Percentiles rank a stretch among this genome's conserved stretches.
Conservation (phyloP, 1,140 invertebrate genomes). For the Bombus terrestris region DNA sequence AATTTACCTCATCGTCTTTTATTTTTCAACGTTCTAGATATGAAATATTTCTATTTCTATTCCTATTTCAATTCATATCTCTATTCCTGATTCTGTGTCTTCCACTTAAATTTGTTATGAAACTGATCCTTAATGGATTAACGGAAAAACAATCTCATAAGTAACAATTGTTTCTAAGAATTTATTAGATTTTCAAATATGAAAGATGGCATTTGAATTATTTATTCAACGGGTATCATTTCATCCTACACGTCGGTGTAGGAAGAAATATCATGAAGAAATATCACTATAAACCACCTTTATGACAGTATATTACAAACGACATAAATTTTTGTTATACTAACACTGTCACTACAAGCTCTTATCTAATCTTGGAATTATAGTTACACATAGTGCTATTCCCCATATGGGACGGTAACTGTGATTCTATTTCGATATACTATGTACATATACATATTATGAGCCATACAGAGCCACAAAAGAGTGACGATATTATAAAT, state of each 20-base stretch:
- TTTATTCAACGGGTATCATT: background rate
- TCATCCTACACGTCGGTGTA: background rate
- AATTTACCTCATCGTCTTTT: no score
- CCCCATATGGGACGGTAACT: background rate
- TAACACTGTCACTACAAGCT: background rate
- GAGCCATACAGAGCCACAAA: background rate
- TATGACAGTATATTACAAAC: background rate
- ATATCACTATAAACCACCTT: background rate
- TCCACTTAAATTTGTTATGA: no score
- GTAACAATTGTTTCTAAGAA: background rate
- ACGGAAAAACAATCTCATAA: background rate
- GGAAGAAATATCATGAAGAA: background rate
- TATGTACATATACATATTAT: background rate
- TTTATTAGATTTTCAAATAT: no score
- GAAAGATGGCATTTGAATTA: background rate
- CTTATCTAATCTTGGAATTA: constrained; percentile 45
- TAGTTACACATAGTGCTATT: background rate
- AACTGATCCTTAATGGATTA: no score
- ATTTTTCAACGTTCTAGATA: no score
- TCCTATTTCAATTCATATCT: no score
- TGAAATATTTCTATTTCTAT: no score
- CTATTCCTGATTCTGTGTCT: no score
- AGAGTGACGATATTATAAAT: background rate
- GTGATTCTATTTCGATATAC: background rate
- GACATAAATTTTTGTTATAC: constrained; percentile 29